Conservation (phyloP, 2,113 vertebrate genomes). For the Alethe diademata region DNA sequence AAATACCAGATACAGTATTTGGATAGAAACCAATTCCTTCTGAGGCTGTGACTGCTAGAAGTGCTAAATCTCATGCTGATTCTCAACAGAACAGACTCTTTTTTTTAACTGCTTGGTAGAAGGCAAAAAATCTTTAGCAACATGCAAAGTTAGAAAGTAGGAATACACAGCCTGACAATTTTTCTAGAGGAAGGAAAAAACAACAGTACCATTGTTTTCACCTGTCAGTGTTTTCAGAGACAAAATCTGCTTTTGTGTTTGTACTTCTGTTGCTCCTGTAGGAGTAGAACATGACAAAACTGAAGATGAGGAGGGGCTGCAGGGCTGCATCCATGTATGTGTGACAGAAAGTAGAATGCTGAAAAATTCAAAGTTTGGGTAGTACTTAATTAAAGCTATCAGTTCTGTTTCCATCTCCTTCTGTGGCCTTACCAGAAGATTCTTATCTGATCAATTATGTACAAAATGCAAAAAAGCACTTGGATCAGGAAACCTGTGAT, state of each 20-base stretch:
- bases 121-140: neutral
- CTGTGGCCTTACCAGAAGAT: neutral
- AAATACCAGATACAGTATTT: neutral
- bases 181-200: neutral
- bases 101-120: neutral
- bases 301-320: neutral
- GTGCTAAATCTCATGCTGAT: constrained; percentile 30
- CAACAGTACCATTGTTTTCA: neutral
- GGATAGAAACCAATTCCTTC: constrained; percentile 23
- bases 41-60: neutral
- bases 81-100: neutral
- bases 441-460: neutral
- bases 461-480: neutral
- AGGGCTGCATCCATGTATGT: neutral
- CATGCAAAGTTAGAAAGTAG: neutral
- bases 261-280: neutral
- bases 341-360: neutral
- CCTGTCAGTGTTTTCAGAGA: neutral
- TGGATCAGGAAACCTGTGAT: neutral
- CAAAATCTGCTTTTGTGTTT: neutral
- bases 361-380: neutral
- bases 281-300: neutral
- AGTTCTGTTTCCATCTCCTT: neutral
- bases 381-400: neutral
- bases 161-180: neutral